A percentile compares a stretch with the other conserved stretches of the same genome.
Conservation (phyloP, 1,140 invertebrate genomes). For the Archivesica marissinica region DNA sequence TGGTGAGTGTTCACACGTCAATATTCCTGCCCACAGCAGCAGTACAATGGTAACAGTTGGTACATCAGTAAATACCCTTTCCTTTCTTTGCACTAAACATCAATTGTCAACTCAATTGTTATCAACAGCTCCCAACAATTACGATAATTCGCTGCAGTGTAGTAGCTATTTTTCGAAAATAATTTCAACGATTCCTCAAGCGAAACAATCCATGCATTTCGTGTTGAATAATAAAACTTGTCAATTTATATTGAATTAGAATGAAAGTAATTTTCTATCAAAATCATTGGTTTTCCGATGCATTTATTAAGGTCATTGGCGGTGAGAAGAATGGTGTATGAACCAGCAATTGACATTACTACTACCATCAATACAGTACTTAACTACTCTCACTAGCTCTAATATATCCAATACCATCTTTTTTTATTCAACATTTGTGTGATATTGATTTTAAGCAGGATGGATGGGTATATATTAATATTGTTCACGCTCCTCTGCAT, state of each 20-base stretch:
- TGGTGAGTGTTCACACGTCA: background rate
- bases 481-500: constrained; percentile 12
- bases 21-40: background rate
- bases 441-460: constrained; percentile 9
- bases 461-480: constrained; percentile 17
- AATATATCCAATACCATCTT: background rate
- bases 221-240: background rate
- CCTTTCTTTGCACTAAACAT: background rate
- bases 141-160: background rate
- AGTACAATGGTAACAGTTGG: constrained; percentile 2
- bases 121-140: background rate
- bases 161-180: constrained; percentile 3
- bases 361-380: background rate
- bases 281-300: background rate
- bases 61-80: background rate
- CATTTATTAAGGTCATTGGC: background rate
- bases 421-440: background rate
- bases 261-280: constrained; percentile 6
- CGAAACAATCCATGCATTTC: background rate
- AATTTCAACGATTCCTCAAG: background rate
- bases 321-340: background rate
- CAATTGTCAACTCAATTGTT: background rate
- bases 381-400: background rate
- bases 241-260: background rate
- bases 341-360: background rate